Evolutionary conservation across 2,113 vertebrate species (phyloP).

Genomic region (Malurus cyaneus): DNA sequence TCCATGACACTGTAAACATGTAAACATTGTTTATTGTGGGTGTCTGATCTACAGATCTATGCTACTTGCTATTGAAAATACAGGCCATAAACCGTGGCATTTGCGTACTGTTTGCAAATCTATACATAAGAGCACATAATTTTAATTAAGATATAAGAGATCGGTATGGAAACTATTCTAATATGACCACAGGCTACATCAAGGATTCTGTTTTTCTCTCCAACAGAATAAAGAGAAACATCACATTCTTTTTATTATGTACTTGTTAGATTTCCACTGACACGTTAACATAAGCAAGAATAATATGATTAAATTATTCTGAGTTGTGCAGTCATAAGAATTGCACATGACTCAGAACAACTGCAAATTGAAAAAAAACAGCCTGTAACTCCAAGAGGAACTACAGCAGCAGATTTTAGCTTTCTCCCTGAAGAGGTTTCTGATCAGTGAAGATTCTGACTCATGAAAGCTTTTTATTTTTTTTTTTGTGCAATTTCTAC

Average conservation of each 20-base stretch:
- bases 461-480: not conserved
- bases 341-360: not conserved
- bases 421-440: not conserved
- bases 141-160: not conserved
- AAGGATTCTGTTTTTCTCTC: not conserved
- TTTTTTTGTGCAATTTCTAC: not conserved
- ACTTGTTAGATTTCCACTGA: slow-evolving; percentile 33
- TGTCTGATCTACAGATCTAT: not conserved
- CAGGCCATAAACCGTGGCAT: not conserved
- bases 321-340: slow-evolving; percentile 29
- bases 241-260: not conserved
- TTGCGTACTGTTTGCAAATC: not conserved
- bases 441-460: not conserved
- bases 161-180: not conserved
- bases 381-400: not conserved
- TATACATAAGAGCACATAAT: not conserved
- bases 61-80: not conserved
- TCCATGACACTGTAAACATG: too few species aligned
- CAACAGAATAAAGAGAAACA: not conserved
- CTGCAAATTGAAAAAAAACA: not conserved
- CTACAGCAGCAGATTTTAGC: not conserved
- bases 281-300: slow-evolving; percentile 10
- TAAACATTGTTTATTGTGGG: not conserved
- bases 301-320: slow-evolving; percentile 48
- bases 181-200: not conserved